These are phyloP conservation scores for Dipodomys merriami DNA, from an alignment of 2,113 vertebrate species.

Conservation along the genomic window DNA sequence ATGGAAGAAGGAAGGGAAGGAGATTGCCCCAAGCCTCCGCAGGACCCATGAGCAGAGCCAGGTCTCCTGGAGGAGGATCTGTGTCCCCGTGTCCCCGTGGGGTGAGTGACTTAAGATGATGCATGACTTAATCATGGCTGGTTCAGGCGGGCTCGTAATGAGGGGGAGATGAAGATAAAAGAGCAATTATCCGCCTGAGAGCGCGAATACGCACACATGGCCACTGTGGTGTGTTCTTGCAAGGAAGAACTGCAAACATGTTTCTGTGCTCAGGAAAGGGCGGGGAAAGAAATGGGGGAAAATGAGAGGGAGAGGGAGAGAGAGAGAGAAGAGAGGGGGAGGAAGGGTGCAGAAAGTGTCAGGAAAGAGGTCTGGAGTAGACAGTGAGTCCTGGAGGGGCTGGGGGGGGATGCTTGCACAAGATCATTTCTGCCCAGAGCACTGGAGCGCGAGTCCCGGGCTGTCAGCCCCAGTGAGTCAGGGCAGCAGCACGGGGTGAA, in stretches of 20 bases:
- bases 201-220: not conserved
- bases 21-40: not conserved
- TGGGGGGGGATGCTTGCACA: not conserved
- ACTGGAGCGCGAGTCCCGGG: not conserved
- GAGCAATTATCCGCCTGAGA: slow-evolving; percentile 7
- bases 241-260: not conserved
- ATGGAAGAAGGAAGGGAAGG: no score
- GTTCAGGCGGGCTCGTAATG: not conserved
- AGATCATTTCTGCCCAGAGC: not conserved
- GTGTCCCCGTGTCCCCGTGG: not conserved
- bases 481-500: no score
- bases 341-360: not conserved
- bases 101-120: slow-evolving; percentile 22
- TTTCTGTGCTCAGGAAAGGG: slow-evolving; percentile 23
- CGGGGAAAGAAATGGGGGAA: not conserved
- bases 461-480: no score
- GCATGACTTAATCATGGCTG: no score
- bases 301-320: no score
- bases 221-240: slow-evolving; percentile 27
- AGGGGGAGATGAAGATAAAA: slow-evolving; percentile 54
- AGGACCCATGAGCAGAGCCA: not conserved
- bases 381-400: not conserved
- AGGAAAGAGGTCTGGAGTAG: not conserved
- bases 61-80: not conserved
- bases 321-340: no score